Conservation (phyloP, 2,113 vertebrate species). For the Corapipo altera region DNA sequence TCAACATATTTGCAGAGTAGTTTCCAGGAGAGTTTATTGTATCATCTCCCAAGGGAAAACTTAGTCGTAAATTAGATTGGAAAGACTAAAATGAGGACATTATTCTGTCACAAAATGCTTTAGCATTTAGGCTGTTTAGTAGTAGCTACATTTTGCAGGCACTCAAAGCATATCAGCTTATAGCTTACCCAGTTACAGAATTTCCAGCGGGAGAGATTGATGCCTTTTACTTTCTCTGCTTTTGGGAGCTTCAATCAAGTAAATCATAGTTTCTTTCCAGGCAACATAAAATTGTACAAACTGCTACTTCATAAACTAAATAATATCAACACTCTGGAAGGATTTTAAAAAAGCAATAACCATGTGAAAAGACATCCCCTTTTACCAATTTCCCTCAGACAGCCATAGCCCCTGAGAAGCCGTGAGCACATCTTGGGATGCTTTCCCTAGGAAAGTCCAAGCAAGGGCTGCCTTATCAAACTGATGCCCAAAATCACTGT, state of each 20-base stretch:
- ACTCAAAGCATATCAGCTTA: neutral
- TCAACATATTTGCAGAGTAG: neutral
- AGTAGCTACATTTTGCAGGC: slow-evolving; percentile 5
- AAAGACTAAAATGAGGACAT: slow-evolving; percentile 1
- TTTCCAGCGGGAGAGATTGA: neutral
- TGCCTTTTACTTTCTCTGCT: neutral
- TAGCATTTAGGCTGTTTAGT: neutral
- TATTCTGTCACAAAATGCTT: slow-evolving; percentile 1
- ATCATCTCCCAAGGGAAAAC: slow-evolving; percentile 17
- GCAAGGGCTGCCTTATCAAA: neutral
- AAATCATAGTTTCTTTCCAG: slow-evolving; percentile 6
- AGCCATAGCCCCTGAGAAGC: neutral
- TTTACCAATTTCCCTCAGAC: neutral
- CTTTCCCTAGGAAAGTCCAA: neutral
- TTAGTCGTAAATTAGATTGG: neutral
- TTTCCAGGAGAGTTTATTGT: slow-evolving; percentile 3
- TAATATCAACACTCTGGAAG: neutral
- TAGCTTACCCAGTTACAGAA: neutral
- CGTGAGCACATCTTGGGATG: accelerated
- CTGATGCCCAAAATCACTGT: neutral
- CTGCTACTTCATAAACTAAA: slow-evolving; percentile 15
- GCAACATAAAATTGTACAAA: slow-evolving; percentile 6
- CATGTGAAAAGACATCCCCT: neutral
- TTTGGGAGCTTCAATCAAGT: neutral
- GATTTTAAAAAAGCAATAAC: neutral